Base-by-base conservation (phyloP, 2,888 invertebrate species). In the Meiosimyza platycephala region DNA sequence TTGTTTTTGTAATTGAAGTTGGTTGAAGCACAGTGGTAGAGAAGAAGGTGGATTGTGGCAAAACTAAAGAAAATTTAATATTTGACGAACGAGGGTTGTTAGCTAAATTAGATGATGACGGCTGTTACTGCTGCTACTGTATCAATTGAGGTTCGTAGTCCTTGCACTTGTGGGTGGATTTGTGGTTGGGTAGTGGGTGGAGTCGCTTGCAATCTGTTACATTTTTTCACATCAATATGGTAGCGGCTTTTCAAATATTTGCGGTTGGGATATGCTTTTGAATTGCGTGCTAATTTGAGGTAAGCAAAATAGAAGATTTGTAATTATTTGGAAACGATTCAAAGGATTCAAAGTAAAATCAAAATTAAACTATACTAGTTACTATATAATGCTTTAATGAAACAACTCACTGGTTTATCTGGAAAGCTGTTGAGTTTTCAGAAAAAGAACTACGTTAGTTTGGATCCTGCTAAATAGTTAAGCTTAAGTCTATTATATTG, bases 171-270 rank as follows among this genome's bases (percentile, higher is more conserved):
- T 75, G 28, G 73, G 76, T 64, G 73, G 71, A 63, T 63, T 72
- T 28, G 55, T 57, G 63, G 65, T 60, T 63, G 28, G 69, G 72
- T 48, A n/a, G 6, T 80, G 80, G 84, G 83, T 78, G 83, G 84
- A 79, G 78, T 78, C 75, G 76, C 75, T 74, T 78, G 76, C 83
- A 83, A 84, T 84, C 83, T 83, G 83, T 84, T 84, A 81, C 81
- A 84, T 84, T 84, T 84, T 81, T 80, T 54, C 28, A 16, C 40
- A 66, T 52, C 60, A 69, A 69, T 69, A 28, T 33, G 6, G 48
- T 52, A 54, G 15, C 33, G 54, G 40, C 22, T 50, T 33, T 16
- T 15, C 18, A 15, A 16, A 13, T 48, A 48, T 9, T 13, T 47
- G 18, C 16, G 65, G 12, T 40, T 28, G 55, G 16, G 40, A 3